Conservation (phyloP, 2,113 vertebrate genomes). For the Apeltes quadracus region DNA sequence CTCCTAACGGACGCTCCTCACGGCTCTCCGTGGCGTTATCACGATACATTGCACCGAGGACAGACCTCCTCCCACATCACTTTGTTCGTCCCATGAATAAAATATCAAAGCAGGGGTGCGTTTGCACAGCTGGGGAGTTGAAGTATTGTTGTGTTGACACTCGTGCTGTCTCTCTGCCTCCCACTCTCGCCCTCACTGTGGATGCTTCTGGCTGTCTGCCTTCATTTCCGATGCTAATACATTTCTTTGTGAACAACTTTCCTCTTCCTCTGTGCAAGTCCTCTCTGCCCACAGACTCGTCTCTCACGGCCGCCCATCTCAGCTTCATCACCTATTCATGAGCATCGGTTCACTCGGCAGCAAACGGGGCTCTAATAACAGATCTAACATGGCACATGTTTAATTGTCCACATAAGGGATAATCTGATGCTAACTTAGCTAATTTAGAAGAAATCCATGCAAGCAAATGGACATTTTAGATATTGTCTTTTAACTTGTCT, state of each 20-base stretch:
- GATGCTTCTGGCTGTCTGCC: conserved; percentile 53
- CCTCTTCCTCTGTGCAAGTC: conserved; percentile 14
- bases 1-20: no score
- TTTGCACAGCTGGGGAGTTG: conserved; percentile 41
- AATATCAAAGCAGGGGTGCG: conserved; percentile 59
- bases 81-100: conserved; percentile 71
- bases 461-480: background rate
- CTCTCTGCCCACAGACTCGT: conserved; percentile 19
- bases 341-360: conserved; percentile 25
- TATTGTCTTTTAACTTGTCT: background rate
- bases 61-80: conserved; percentile 34
- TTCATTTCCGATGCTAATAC: conserved; percentile 72
- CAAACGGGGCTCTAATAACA: background rate
- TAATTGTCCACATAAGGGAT: background rate
- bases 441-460: background rate
- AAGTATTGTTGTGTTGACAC: conserved; percentile 57
- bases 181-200: conserved; percentile 60
- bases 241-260: conserved; percentile 37
- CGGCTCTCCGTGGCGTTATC: conserved; percentile 17
- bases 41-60: conserved; percentile 24
- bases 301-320: conserved; percentile 4
- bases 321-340: conserved; percentile 12
- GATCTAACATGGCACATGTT: background rate
- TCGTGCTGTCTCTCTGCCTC: conserved; percentile 56
- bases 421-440: background rate